Base-by-base conservation (phyloP, 1,140 invertebrate genomes). In the Ceratitis capitata region DNA sequence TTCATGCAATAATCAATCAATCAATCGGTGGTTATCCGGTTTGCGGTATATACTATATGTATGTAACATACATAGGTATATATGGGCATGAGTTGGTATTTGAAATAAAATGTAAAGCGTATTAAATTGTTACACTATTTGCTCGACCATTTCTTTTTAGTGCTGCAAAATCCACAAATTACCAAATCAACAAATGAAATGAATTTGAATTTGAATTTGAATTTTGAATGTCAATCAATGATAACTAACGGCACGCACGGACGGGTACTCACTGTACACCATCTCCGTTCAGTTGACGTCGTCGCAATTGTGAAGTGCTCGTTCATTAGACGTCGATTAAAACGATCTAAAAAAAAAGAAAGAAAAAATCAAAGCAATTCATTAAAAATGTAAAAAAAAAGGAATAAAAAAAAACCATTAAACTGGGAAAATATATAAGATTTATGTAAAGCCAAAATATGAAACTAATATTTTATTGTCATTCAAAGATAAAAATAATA, bases 111-210 rank as follows among this genome's bases (percentile, higher is more conserved):
- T 78, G 69, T 45, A 78, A 78, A 78, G 69, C 69, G 69, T 78
- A 78, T 78, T 78, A 78, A 78, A 78, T 78, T 78, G 69, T 78
- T 78, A 78, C 69, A 78, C 7, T 45, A 23, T 78, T 78, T 78
- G 69, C 69, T 78, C 69, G 69, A 78, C 69, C 69, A 78, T 78
- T 78, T 78, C 69, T 78, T 78, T 78, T 78, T 78, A 45, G 69
- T 78, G 69, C 69, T 78, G 69, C 69, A 78, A 78, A n/a, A n/a
- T n/a, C n/a, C n/a, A 23, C 69, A 78, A 78, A 42, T 78, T 78
- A 45, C 69, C 69, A 78, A 45, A 78, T n/a, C 35, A 78, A 56
- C n/a, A 47, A 78, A 45, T 39, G 69, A 78, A 78, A 78, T 47
- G 14, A 78, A 78, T 45, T 19, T 45, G 32, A 74, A 74, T 74